Percentiles rank a stretch among this genome's conserved stretches.
Evolutionary conservation across 2,888 invertebrate genomes (phyloP).

Genomic region (Leucania comma): DNA sequence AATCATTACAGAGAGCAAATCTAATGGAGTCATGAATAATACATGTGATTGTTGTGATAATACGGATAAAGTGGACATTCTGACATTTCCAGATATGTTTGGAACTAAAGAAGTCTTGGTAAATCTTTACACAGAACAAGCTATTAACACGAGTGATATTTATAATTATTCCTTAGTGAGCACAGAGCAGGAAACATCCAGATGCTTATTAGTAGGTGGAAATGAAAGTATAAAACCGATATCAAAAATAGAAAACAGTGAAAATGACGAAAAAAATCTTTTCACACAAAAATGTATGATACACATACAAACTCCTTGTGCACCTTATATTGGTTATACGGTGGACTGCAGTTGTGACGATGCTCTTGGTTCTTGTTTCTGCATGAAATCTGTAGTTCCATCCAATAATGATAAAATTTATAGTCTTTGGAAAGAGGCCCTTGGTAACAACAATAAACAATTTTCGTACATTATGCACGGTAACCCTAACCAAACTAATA

Average conservation of each 20-base stretch:
- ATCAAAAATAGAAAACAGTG: constrained; percentile 8
- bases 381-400: constrained; percentile 74
- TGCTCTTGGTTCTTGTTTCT: constrained; percentile 73
- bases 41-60: constrained; percentile 61
- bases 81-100: constrained; percentile 39
- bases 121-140: constrained; percentile 57
- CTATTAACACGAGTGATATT: constrained; percentile 7
- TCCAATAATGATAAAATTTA: constrained; percentile 69
- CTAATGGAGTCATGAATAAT: constrained; percentile 54
- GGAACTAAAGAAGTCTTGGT: constrained; percentile 54
- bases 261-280: constrained; percentile 1
- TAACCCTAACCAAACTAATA: constrained; percentile 44
- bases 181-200: background rate
- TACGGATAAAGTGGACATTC: constrained; percentile 19
- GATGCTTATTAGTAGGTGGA: background rate
- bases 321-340: constrained; percentile 78
- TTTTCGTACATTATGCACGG: constrained; percentile 77
- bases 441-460: constrained; percentile 59
- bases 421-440: constrained; percentile 72
- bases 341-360: constrained; percentile 77
- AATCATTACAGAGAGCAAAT: constrained; percentile 56
- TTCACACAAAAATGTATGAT: background rate
- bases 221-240: constrained; percentile 17
- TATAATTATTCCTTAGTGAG: background rate
- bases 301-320: background rate